These are phyloP conservation scores for Drosophila mercatorum DNA, from an alignment of 2,888 invertebrate genomes.

Conservation along the genomic window DNA sequence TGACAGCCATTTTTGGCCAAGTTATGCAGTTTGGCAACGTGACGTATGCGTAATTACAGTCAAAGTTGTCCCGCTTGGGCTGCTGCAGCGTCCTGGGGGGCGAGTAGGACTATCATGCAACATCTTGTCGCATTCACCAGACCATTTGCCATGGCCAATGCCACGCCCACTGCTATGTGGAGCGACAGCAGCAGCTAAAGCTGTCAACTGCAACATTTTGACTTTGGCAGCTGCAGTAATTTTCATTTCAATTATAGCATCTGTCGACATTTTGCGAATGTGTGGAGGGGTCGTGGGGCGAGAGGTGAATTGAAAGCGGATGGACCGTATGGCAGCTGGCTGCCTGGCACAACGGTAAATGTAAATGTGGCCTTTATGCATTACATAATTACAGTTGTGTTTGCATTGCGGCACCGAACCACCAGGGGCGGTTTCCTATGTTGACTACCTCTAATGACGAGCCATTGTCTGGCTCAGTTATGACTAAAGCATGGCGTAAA, in stretches of 20 bases:
- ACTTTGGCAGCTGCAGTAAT: slow-evolving; percentile 52
- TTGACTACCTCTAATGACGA: slow-evolving; percentile 52
- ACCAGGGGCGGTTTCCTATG: slow-evolving; percentile 32
- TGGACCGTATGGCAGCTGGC: not conserved
- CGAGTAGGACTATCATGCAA: slow-evolving; percentile 26
- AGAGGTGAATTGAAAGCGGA: not conserved
- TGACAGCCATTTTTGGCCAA: slow-evolving; percentile 50
- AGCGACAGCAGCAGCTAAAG: slow-evolving; percentile 2
- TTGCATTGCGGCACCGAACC: slow-evolving; percentile 60
- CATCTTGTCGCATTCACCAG: slow-evolving; percentile 33
- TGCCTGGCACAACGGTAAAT: slow-evolving; percentile 53
- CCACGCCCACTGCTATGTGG: not conserved
- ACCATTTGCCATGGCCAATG: slow-evolving; percentile 4
- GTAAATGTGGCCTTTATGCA: slow-evolving; percentile 73
- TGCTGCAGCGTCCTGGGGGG: not conserved
- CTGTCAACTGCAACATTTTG: slow-evolving; percentile 19
- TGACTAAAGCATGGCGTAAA: not conserved
- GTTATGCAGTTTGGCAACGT: slow-evolving; percentile 57
- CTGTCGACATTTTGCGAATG: slow-evolving; percentile 57
- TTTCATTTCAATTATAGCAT: slow-evolving; percentile 71
- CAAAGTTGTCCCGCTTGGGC: slow-evolving; percentile 7
- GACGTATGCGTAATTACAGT: slow-evolving; percentile 64
- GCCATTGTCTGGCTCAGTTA: slow-evolving; percentile 56
- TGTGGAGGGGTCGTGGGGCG: not conserved
- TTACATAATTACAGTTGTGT: slow-evolving; percentile 76